Base-by-base conservation (phyloP, 2,888 invertebrate genomes). In the Resseliella maxima region DNA sequence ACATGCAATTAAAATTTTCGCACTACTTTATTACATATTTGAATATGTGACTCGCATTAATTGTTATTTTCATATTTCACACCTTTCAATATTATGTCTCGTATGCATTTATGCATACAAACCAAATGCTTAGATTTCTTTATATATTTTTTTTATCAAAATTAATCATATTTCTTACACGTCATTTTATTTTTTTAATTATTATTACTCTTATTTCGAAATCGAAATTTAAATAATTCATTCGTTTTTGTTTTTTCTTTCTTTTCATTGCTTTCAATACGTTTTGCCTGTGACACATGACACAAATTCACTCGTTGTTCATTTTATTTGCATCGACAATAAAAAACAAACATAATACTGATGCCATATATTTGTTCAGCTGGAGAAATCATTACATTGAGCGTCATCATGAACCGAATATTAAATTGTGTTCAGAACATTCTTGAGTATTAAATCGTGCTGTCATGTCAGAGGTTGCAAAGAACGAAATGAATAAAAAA, bases 291-390 rank as follows among this genome's bases (percentile, higher is more conserved):
- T 59, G 31, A 72, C 72, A 72, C 72, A 31, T 72, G 35, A 72
- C n/a, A 35, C 18, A 35, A 72, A 31, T 35, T 31, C 72, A 18
- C 12, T 72, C 72, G 31, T 5, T 15, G 8, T 50, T 50, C 18
- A 18, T 8, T 50, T 15, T 50, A 50, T 24, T 59, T 24, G 15
- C 12, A 10, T 24, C 31, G 72, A 72, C 31, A 31, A 35, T 72
- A 31, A 72, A 31, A 10, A 31, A 31, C n/a, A 31, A n/a, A 35
- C 3, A 72, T 72, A 31, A 15, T 35, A 72, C 31, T 72, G 31
- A 18, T 72, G 72, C 31, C 15, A 35, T 31, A 72, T 72, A 72
- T 72, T 72, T 72, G 72, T 3, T 72, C 72, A 72, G 72, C 72
- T 72, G 72, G 72, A 10, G 72, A 72, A 72, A 72, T 15, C 72